These are phyloP conservation scores for Spodoptera frugiperda DNA, from an alignment of 1,140 invertebrate genomes.

Conservation along the genomic window DNA sequence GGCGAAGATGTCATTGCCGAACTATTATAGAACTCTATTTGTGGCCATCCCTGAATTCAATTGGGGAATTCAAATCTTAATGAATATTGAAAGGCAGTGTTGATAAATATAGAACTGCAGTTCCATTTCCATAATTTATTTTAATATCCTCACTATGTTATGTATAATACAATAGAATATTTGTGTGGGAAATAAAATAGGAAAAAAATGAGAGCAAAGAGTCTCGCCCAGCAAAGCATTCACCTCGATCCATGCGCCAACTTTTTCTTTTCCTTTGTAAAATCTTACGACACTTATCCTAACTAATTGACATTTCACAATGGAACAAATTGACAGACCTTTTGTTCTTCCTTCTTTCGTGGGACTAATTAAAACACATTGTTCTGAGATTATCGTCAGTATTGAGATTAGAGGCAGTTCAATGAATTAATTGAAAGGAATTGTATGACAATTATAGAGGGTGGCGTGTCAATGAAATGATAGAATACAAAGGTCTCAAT, in stretches of 20 bases:
- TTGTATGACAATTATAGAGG: not conserved
- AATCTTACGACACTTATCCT: not conserved
- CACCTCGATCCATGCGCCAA: not conserved
- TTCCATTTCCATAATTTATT: too few relatives aligned
- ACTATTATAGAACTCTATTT: constrained; percentile 10
- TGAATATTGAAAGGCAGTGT: not conserved
- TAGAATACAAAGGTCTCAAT: too few relatives aligned
- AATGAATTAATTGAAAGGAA: constrained; percentile 17
- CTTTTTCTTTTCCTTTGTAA: constrained; percentile 8
- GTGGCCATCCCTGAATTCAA: not conserved
- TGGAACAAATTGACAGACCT: constrained; percentile 23
- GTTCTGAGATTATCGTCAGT: not conserved
- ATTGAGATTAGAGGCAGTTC: not conserved
- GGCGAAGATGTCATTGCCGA: not conserved
- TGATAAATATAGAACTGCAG: not conserved
- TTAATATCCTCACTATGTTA: too few relatives aligned
- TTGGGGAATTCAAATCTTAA: constrained; percentile 9
- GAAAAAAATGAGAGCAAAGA: too few relatives aligned
- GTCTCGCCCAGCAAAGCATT: too few relatives aligned
- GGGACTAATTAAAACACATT: constrained; percentile 14
- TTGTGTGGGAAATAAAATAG: too few relatives aligned
- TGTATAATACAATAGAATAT: too few relatives aligned
- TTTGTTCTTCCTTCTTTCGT: constrained; percentile 13
- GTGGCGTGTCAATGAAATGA: not conserved
- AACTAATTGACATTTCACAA: constrained; percentile 40